These are phyloP conservation scores for Pseudolaguvia tuberculata DNA, from an alignment of 2,113 vertebrate genomes.

Conservation along the genomic window DNA sequence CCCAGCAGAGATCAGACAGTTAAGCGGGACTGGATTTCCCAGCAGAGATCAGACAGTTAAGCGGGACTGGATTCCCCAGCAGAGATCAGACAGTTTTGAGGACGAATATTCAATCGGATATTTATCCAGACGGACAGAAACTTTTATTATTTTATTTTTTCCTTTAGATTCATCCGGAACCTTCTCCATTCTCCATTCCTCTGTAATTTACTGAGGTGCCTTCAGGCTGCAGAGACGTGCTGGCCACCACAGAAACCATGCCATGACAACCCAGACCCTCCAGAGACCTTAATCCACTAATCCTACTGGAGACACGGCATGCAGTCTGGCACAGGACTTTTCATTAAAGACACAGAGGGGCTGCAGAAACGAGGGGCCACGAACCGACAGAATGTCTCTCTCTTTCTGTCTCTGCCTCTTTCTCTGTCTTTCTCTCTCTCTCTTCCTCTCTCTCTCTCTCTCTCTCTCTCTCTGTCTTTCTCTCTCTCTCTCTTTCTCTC, in stretches of 20 bases:
- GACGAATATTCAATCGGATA: too few relatives aligned
- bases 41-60: too few relatives aligned
- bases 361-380: conserved; percentile 58
- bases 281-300: conserved; percentile 93
- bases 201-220: conserved; percentile 70
- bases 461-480: too few relatives aligned
- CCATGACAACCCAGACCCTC: conserved; percentile 89
- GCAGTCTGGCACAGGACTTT: conserved; percentile 83
- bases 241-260: conserved; percentile 79
- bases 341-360: conserved; percentile 86
- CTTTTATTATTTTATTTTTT: not conserved
- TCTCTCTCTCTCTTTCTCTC: too few relatives aligned
- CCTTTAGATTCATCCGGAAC: conserved; percentile 24
- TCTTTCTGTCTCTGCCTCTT: not conserved
- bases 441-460: too few relatives aligned
- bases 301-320: conserved; percentile 88
- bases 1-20: too few relatives aligned
- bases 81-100: too few relatives aligned
- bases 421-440: too few relatives aligned
- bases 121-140: too few relatives aligned
- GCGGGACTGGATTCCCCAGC: too few relatives aligned
- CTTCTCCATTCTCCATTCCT: conserved; percentile 31
- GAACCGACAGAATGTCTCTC: conserved; percentile 9
- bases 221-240: conserved; percentile 75
- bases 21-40: too few relatives aligned